Conservation (phyloP, 2,113 vertebrate species). For the Cephalopterus ornatus region DNA sequence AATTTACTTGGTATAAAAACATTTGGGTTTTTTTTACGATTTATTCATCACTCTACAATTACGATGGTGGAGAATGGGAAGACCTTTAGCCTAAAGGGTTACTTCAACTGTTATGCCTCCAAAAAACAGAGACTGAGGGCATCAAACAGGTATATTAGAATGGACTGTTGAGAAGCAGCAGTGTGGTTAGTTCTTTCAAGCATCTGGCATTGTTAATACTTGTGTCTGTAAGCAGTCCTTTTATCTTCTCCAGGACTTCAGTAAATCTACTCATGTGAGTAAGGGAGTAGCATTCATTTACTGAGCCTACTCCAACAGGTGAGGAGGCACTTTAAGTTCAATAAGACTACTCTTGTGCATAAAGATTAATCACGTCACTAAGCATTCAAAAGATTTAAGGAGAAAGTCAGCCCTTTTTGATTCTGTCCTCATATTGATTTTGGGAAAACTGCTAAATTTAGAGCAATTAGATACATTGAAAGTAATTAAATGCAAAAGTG, state of each 20-base stretch:
- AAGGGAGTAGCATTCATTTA: neutral
- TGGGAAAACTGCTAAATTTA: constrained; percentile 49
- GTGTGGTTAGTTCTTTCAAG: neutral
- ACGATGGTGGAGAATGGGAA: neutral
- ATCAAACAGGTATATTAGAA: neutral
- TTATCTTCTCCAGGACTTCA: neutral
- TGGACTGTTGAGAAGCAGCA: neutral
- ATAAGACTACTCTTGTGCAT: neutral
- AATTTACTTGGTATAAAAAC: neutral
- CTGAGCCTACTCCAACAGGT: neutral
- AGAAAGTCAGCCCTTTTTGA: constrained; percentile 47
- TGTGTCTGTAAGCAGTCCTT: neutral
- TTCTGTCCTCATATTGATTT: constrained; percentile 58
- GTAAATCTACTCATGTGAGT: neutral
- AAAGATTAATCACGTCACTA: constrained; percentile 5
- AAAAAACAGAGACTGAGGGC: neutral
- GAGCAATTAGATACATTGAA: constrained; percentile 50
- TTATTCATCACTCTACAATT: neutral
- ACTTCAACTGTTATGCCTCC: neutral
- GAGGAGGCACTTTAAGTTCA: neutral
- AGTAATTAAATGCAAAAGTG: constrained; percentile 54
- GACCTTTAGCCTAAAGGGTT: neutral
- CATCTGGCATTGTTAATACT: neutral
- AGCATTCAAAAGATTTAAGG: constrained; percentile 29
- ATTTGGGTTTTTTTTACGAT: neutral